Evolutionary conservation across 2,113 vertebrate genomes (phyloP).

Genomic region (Lepus europaeus): DNA sequence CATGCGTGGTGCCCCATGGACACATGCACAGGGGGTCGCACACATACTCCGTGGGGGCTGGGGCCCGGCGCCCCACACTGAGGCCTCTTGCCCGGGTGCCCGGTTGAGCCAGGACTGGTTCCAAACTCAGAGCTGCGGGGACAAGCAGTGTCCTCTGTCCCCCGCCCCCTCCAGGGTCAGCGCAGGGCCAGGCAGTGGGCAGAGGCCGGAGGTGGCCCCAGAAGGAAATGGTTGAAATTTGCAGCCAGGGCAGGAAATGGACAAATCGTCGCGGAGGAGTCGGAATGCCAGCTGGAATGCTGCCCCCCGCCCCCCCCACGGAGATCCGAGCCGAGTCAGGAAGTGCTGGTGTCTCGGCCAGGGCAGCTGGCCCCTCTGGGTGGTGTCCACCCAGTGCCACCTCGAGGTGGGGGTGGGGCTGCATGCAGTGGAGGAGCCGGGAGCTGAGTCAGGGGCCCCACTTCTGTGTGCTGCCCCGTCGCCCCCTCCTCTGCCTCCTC

Average conservation of each 20-base stretch:
- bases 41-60: too few relatives aligned
- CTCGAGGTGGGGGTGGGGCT: constrained; percentile 5
- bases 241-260: constrained; percentile 82
- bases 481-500: too few relatives aligned
- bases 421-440: neutral
- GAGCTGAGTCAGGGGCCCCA: neutral
- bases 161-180: constrained; percentile 57
- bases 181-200: constrained; percentile 65
- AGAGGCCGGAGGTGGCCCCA: constrained; percentile 76
- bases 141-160: constrained; percentile 64
- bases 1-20: too few relatives aligned
- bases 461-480: too few relatives aligned
- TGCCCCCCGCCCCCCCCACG: constrained; percentile 15
- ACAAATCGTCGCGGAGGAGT: constrained; percentile 68
- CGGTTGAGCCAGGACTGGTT: neutral
- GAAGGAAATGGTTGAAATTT: constrained; percentile 75
- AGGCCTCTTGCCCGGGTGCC: constrained; percentile 35
- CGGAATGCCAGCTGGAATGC: constrained; percentile 78
- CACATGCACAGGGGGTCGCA: too few relatives aligned
- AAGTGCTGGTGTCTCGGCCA: constrained; percentile 69
- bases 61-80: too few relatives aligned
- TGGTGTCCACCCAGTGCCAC: constrained; percentile 15
- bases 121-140: constrained; percentile 51
- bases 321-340: constrained; percentile 61
- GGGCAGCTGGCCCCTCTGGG: constrained; percentile 13